Conservation (phyloP, 2,113 vertebrate genomes). For the Labrus mixtus region DNA sequence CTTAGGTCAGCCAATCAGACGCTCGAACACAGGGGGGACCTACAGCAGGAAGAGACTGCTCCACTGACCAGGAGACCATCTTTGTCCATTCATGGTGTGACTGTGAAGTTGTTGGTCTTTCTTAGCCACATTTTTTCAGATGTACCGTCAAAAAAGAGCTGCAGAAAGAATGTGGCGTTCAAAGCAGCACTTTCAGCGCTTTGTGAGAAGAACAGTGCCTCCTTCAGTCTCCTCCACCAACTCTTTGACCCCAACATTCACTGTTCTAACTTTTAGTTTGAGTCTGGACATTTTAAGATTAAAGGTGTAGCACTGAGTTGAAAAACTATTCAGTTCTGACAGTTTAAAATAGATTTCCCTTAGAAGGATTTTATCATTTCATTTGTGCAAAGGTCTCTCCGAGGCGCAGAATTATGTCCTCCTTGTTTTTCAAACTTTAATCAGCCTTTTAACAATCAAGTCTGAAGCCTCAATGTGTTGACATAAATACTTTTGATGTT, state of each 20-base stretch:
- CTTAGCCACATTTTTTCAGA: neutral
- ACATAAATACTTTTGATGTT: slow-evolving; percentile 40
- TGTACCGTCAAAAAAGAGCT: slow-evolving; percentile 15
- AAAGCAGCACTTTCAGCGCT: slow-evolving; percentile 9
- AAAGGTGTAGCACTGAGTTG: neutral
- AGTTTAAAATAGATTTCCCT: neutral
- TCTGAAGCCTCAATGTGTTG: slow-evolving; percentile 12
- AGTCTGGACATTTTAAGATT: slow-evolving; percentile 8
- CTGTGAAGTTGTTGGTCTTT: slow-evolving; percentile 14
- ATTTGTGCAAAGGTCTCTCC: neutral
- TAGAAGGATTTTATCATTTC: neutral
- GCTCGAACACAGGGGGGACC: slow-evolving; percentile 73
- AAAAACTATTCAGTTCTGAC: neutral
- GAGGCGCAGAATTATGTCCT: neutral
- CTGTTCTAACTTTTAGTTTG: slow-evolving; percentile 1
- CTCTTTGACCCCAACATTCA: neutral
- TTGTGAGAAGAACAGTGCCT: neutral
- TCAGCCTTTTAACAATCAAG: slow-evolving; percentile 40
- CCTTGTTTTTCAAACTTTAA: slow-evolving; percentile 7
- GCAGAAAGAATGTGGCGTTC: neutral
- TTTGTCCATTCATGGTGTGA: neutral
- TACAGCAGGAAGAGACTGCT: slow-evolving; percentile 92
- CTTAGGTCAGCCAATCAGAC: slow-evolving; percentile 67
- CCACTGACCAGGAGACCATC: slow-evolving; percentile 38
- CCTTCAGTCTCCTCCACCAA: slow-evolving; percentile 5